Percentiles rank a stretch among this genome's conserved stretches.
These are phyloP conservation scores for Epizoanthus rinbou DNA, from an alignment of 92 coral and sea anemone genomes.

Conservation along the genomic window DNA sequence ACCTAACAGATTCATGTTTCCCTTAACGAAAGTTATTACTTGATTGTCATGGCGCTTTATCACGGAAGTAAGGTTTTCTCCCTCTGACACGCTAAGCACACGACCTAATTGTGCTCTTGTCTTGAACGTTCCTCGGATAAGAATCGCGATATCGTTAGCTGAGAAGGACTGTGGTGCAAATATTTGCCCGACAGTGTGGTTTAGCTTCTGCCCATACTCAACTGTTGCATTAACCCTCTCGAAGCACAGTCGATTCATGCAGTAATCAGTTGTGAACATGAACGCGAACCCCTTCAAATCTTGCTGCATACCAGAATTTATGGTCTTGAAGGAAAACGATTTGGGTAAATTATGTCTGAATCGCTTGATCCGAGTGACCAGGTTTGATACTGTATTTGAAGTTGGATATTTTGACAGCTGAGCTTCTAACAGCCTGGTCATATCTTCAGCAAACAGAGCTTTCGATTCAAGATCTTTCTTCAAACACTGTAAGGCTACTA, in stretches of 20 bases:
- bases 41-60: neutral
- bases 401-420: neutral
- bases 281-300: constrained; percentile 14
- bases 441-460: constrained; percentile 8
- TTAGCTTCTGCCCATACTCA: neutral
- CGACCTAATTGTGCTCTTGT: neutral
- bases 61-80: neutral
- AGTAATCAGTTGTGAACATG: constrained; percentile 15
- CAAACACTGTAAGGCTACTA: constrained; percentile 2
- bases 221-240: constrained; percentile 7
- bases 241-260: constrained; percentile 12
- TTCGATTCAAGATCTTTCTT: constrained; percentile 19
- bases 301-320: neutral
- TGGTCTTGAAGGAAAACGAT: neutral
- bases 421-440: neutral
- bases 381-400: neutral
- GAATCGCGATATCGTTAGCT: neutral
- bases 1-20: neutral
- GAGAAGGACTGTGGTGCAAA: neutral
- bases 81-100: neutral
- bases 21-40: neutral
- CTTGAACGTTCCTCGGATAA: neutral
- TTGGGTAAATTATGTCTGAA: neutral
- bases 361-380: constrained; percentile 2
- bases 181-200: neutral